These are phyloP conservation scores for Falcaria lacertinaria DNA, from an alignment of 2,888 invertebrate genomes.

Conservation along the genomic window DNA sequence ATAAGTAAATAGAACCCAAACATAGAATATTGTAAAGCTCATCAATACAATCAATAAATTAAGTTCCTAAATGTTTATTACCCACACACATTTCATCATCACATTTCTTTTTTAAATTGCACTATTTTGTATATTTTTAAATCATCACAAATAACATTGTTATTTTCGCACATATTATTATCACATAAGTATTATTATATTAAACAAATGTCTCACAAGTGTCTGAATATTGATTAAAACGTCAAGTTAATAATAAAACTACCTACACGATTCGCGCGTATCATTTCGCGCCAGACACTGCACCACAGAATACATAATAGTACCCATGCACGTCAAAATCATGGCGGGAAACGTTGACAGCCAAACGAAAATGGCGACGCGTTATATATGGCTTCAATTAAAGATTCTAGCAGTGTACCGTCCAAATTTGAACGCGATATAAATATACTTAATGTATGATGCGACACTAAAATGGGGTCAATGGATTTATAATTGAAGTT, in stretches of 20 bases:
- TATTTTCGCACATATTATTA: too few relatives aligned
- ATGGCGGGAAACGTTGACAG: constrained; percentile 39
- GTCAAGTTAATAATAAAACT: constrained; percentile 17
- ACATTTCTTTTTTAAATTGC: too few relatives aligned
- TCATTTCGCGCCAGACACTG: constrained; percentile 43
- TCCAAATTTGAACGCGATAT: constrained; percentile 42
- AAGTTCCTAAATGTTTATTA: too few relatives aligned
- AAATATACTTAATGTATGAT: constrained; percentile 27
- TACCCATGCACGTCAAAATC: constrained; percentile 27
- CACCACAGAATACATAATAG: too few relatives aligned
- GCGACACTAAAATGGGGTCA: constrained; percentile 42
- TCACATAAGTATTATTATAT: constrained; percentile 9
- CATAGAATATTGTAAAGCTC: not conserved
- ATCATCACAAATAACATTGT: too few relatives aligned
- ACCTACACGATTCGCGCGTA: constrained; percentile 37
- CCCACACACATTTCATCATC: too few relatives aligned
- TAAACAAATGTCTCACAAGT: too few relatives aligned
- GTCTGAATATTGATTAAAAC: too few relatives aligned
- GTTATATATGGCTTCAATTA: constrained; percentile 47
- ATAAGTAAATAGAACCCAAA: not conserved
- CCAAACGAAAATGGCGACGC: constrained; percentile 38
- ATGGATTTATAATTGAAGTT: constrained; percentile 57
- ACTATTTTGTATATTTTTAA: too few relatives aligned
- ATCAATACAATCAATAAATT: not conserved
- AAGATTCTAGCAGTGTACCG: constrained; percentile 44